Evolutionary conservation across 2,888 invertebrate genomes (phyloP).

Genomic region (Rhamnusium bicolor): DNA sequence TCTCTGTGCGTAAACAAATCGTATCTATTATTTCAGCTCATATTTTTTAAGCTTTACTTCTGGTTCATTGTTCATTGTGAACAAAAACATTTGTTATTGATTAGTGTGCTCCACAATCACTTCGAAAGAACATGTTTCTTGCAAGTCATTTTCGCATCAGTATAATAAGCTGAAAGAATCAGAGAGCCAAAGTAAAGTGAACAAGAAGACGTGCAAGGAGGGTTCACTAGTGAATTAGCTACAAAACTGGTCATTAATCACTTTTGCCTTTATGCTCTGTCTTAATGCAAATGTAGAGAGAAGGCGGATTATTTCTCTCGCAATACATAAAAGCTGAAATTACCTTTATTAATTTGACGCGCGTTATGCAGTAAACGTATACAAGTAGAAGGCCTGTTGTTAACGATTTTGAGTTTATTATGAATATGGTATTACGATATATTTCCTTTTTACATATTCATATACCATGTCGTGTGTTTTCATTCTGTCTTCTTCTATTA

Average conservation of each 20-base stretch:
- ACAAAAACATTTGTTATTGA: not conserved
- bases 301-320: conserved; percentile 12
- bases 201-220: conserved; percentile 59
- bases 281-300: conserved; percentile 35
- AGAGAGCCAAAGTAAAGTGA: not conserved
- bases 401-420: not conserved
- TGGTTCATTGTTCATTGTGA: not conserved
- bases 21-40: not conserved
- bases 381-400: not conserved
- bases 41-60: not conserved
- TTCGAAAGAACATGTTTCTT: conserved; percentile 10
- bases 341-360: not conserved
- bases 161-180: conserved; percentile 25
- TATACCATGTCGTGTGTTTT: too few relatives aligned
- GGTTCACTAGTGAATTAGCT: conserved; percentile 60
- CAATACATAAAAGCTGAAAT: not conserved
- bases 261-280: conserved; percentile 50
- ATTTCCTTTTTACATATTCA: too few relatives aligned
- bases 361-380: not conserved
- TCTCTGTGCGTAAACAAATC: not conserved
- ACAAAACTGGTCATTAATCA: conserved; percentile 59
- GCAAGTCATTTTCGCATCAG: conserved; percentile 41
- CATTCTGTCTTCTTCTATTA: too few relatives aligned
- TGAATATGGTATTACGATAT: too few relatives aligned
- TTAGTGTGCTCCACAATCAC: not conserved